A percentile compares a stretch with the other conserved stretches of the same genome.
Conservation (phyloP, 2,113 vertebrate species). For the Varanus komodoensis region DNA sequence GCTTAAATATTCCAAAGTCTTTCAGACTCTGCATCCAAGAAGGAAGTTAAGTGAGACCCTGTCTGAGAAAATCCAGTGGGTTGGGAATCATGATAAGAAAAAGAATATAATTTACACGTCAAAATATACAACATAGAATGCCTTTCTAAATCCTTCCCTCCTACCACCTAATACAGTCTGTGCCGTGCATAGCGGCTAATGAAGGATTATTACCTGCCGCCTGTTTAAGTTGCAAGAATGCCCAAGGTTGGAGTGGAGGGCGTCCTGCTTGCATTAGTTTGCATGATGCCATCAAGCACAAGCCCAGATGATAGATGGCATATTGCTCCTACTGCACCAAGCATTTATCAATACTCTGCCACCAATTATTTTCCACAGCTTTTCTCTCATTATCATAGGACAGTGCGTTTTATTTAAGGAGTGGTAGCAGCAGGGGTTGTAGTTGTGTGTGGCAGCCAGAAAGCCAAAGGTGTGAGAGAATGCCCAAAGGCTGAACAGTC, state of each 20-base stretch:
- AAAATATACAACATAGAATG: slow-evolving; percentile 51
- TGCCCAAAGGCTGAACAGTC: slow-evolving; percentile 31
- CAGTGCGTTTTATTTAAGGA: slow-evolving; percentile 40
- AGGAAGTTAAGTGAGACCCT: background rate
- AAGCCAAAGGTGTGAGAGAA: slow-evolving; percentile 47
- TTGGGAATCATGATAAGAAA: slow-evolving; percentile 29
- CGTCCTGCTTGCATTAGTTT: slow-evolving; percentile 59
- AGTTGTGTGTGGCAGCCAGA: background rate
- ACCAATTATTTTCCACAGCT: slow-evolving; percentile 61
- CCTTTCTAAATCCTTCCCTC: slow-evolving; percentile 39
- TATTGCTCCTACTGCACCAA: slow-evolving; percentile 24
- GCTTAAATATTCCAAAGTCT: too few relatives aligned
- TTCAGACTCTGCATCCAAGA: background rate
- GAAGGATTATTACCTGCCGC: slow-evolving; percentile 62
- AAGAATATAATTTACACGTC: slow-evolving; percentile 49
- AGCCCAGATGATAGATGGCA: slow-evolving; percentile 59
- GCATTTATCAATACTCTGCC: slow-evolving; percentile 65
- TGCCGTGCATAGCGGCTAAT: slow-evolving; percentile 63
- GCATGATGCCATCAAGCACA: slow-evolving; percentile 37
- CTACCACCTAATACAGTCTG: slow-evolving; percentile 46
- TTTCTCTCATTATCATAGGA: slow-evolving; percentile 54
- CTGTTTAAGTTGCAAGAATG: slow-evolving; percentile 49
- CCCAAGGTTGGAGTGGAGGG: slow-evolving; percentile 63
- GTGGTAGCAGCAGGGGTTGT: background rate
- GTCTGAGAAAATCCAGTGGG: slow-evolving; percentile 54